These are phyloP conservation scores for Rostratula benghalensis DNA, from an alignment of 2,113 vertebrate genomes.

Conservation along the genomic window DNA sequence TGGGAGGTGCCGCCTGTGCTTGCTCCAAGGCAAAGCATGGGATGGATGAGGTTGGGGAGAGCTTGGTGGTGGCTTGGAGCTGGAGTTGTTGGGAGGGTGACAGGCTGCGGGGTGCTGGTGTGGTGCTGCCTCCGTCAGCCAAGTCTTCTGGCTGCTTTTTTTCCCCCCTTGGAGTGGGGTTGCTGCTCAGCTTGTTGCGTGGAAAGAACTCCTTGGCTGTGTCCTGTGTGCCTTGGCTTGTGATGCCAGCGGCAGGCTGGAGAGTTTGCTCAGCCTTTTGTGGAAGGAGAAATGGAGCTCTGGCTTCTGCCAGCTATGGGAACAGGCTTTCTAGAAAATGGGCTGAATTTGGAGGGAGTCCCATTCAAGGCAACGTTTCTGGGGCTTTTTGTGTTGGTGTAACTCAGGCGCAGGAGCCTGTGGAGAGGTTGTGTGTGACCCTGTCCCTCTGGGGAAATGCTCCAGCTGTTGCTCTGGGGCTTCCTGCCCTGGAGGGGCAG, in stretches of 20 bases:
- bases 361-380: accelerated
- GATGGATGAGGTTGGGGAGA: not conserved
- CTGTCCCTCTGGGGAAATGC: accelerated
- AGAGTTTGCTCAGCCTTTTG: not conserved
- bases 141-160: accelerated
- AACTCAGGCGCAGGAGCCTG: accelerated
- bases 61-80: not conserved
- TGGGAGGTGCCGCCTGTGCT: not conserved
- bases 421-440: accelerated
- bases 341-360: accelerated
- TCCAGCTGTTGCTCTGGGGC: accelerated
- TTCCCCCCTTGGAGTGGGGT: accelerated
- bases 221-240: accelerated
- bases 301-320: accelerated
- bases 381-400: accelerated
- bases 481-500: not conserved
- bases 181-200: accelerated
- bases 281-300: not conserved
- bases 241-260: accelerated
- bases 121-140: accelerated
- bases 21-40: not conserved
- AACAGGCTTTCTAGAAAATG: accelerated
- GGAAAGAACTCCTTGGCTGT: accelerated
- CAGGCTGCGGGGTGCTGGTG: not conserved
- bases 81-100: accelerated